Evolutionary conservation across 2,888 invertebrate genomes (phyloP).

Genomic region (Ennomos erosarius): DNA sequence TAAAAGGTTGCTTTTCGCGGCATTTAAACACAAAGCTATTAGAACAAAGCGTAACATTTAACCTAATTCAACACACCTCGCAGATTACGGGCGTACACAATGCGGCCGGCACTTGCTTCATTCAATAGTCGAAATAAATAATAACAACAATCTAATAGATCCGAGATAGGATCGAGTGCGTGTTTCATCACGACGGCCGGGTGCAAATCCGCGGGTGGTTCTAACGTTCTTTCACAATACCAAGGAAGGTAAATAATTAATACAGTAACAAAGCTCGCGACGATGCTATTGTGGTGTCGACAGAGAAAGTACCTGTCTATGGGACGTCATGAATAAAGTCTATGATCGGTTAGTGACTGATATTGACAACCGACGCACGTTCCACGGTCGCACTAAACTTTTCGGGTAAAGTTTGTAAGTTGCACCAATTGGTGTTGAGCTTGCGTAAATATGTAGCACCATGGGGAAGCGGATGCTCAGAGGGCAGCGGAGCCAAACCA

Average conservation of each 20-base stretch:
- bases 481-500: too few species aligned
- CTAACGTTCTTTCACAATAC: slow-evolving; percentile 56
- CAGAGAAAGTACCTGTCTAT: background rate
- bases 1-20: slow-evolving; percentile 9
- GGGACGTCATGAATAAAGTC: background rate
- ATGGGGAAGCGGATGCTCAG: too few species aligned
- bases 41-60: slow-evolving; percentile 32
- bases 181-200: slow-evolving; percentile 59
- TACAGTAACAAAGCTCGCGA: slow-evolving; percentile 8
- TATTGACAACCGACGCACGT: too few species aligned
- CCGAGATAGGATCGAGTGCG: slow-evolving; percentile 64
- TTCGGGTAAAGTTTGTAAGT: too few species aligned
- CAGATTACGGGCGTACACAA: slow-evolving; percentile 22
- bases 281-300: slow-evolving; percentile 31
- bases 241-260: slow-evolving; percentile 3
- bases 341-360: too few species aligned
- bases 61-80: slow-evolving; percentile 30
- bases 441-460: too few species aligned
- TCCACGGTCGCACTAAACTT: too few species aligned
- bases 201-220: slow-evolving; percentile 67
- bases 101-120: slow-evolving; percentile 46
- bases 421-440: too few species aligned
- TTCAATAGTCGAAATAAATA: slow-evolving; percentile 56
- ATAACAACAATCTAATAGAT: slow-evolving; percentile 62
- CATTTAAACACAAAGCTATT: slow-evolving; percentile 14